Evolutionary conservation across 2,113 vertebrate species (phyloP).

Genomic region (Peromyscus californicus): DNA sequence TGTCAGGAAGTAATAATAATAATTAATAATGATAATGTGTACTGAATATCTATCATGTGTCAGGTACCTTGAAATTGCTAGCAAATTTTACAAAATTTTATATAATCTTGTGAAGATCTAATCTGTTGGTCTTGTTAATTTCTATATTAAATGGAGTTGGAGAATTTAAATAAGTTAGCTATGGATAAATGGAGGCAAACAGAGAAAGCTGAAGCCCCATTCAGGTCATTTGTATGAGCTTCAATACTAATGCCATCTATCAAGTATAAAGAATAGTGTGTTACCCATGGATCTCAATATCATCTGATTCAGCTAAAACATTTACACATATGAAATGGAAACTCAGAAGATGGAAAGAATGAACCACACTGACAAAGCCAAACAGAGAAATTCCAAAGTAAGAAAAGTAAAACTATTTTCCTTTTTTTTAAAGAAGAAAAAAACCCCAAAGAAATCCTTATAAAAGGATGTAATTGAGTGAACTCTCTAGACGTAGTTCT

Average conservation of each 20-base stretch:
- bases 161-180: slow-evolving; percentile 20
- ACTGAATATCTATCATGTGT: neutral
- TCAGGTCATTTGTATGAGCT: neutral
- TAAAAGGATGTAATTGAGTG: slow-evolving; percentile 38
- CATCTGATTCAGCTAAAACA: neutral
- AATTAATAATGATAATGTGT: neutral
- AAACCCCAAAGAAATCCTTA: neutral
- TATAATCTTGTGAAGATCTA: neutral
- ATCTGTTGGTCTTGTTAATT: neutral
- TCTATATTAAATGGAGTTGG: neutral
- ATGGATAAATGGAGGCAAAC: neutral
- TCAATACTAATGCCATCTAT: neutral
- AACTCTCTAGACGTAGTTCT: slow-evolving; percentile 67
- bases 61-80: slow-evolving; percentile 15
- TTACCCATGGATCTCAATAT: neutral
- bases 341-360: slow-evolving; percentile 28
- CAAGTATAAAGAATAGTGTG: neutral
- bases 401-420: slow-evolving; percentile 53
- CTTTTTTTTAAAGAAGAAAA: neutral
- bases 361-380: slow-evolving; percentile 7
- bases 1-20: neutral
- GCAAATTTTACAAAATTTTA: neutral
- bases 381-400: slow-evolving; percentile 49
- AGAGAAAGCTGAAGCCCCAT: neutral
- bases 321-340: slow-evolving; percentile 8